Percentiles rank a stretch among this genome's conserved stretches.
Evolutionary conservation across 2,797 vertebrate genomes (phyloP).

Genomic region (Pangasius larnaudii): DNA sequence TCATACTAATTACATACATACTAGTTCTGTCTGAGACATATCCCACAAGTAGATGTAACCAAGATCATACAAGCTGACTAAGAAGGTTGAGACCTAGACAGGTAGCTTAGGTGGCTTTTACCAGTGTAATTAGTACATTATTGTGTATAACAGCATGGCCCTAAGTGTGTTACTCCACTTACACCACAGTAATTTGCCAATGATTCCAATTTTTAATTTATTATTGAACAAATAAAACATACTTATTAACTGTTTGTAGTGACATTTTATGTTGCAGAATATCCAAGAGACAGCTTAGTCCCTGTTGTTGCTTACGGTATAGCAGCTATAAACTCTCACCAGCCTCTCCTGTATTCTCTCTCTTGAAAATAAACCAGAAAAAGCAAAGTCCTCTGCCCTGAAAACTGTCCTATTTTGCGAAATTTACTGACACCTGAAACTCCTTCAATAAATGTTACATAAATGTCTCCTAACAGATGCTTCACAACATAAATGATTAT

Average conservation of each 20-base stretch:
- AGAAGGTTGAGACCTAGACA: background rate
- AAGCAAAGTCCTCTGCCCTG: background rate
- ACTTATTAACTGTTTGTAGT: background rate
- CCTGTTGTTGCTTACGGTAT: background rate
- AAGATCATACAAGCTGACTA: background rate
- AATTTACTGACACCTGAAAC: conserved; percentile 4
- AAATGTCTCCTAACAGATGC: background rate
- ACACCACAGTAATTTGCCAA: background rate
- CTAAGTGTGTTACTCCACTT: background rate
- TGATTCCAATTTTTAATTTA: background rate
- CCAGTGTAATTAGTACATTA: background rate
- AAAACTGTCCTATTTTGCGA: background rate
- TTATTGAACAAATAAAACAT: background rate
- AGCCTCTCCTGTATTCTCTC: background rate
- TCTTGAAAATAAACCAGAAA: background rate
- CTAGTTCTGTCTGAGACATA: background rate
- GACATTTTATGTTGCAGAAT: background rate
- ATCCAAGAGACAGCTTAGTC: background rate
- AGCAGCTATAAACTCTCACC: background rate
- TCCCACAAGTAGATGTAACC: background rate
- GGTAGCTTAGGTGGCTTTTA: background rate
- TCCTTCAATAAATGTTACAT: background rate
- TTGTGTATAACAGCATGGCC: background rate
- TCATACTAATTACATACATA: background rate
- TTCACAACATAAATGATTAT: background rate